Base-by-base conservation (phyloP, 2,113 vertebrate species). In the Python bivittatus region DNA sequence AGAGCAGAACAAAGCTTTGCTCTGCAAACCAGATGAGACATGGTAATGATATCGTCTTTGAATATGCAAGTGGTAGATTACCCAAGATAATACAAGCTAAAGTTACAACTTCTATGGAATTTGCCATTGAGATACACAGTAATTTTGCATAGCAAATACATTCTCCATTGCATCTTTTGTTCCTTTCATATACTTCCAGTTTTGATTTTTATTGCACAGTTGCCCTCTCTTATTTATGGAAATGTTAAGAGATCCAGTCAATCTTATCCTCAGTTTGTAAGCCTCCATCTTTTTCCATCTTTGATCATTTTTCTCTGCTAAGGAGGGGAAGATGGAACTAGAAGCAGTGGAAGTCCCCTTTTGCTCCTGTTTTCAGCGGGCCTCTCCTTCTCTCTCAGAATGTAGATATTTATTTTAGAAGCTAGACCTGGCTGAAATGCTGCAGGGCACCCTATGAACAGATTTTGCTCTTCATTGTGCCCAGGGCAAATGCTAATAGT, bases 371-470 rank as follows among this genome's bases (percentile, higher is more conserved):
- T 38, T 91, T 61, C 89, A 33, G 33, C 85, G 90, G 92, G 94
- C 84, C 56, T 0, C 60, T 58, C 61, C 0, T 48, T 54, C 23
- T 53, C 88, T 15, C 6, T 1, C 0, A 0, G 23, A 88, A 58
- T 38, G 0, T 38, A 1, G 48, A 84, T 12, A 79, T 60, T 88
- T 23, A 58, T 95, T 91, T 90, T 84, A 4, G 88, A 93, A 91
- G 29, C 91, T 64, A 23, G 91, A 85, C 90, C 53, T 86, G 60
- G 9, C 23, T 86, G 13, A 54, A 42, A 54, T 88, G 54, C 88
- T 68, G 88, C 53, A 64, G n/a, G 90, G 17, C 84, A 94, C 85
- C 85, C 93, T 89, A 9, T 6, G 91, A 95, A 79, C 33, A 44
- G 72, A 88, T 88, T 88, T 27, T 79, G 64, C 54, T 72, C 86